Base-by-base conservation (phyloP, 2,797 vertebrate species). In the Sebastes taczanowskii region DNA sequence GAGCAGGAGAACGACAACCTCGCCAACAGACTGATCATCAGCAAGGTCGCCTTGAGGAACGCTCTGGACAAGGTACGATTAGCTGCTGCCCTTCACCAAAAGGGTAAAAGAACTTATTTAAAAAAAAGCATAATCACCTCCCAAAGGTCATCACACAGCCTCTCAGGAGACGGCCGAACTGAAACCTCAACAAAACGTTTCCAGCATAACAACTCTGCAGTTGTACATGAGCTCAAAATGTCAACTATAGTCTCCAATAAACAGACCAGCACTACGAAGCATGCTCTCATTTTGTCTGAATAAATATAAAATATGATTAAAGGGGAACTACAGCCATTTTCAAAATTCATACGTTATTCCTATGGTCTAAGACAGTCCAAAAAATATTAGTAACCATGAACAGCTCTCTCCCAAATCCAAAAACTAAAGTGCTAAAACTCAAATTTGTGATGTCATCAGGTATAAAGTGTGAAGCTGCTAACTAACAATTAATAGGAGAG, bases 1-100 rank as follows among this genome's bases (percentile, higher is more conserved):
- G 98, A 99, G 93, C 98, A 99, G 90, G 98, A 99, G 90, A 99
- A 99, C 0, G 98, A 99, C 77, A 96, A 96, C 86, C 94, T 99
- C 3, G 98, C 98, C 4, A 96, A 98, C 2, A 96, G 96, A 79
- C 93, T 99, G 76, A 97, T 99, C 87, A 96, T 95, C 88, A 97
- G 97, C 94, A 99, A 99, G 94, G 97, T 99, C 1, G 95, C 96
- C 0, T 94, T 99, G 83, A 95, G 97, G 63, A 97, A 94, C 22
- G 95, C 97, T 85, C 75, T 99, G 90, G 97, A 99, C 90, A 96
- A 98, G 27, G 98, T 99, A 91, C 7, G 35, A 32, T 53, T 27
- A 74, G 49, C 65, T 20, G 2, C 56, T n/a, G 32, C 27, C 42
- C 56, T 46, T 55, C 69, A 71, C 29, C 42, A 62, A 14, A 32